Conservation (phyloP, 2,113 vertebrate species). For the Etheostoma spectabile region DNA sequence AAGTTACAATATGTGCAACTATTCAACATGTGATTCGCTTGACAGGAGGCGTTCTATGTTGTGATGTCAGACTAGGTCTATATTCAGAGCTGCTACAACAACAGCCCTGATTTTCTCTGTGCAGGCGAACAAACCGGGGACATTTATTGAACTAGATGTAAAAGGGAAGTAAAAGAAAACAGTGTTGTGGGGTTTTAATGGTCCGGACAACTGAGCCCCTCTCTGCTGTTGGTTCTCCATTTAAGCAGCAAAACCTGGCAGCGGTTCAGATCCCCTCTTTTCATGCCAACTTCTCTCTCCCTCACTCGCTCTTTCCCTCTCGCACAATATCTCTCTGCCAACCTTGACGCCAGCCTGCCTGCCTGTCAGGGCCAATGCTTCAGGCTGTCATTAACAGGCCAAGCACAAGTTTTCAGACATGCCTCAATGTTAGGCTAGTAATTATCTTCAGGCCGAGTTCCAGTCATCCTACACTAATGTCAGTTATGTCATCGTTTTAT, state of each 20-base stretch:
- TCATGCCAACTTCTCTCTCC: slow-evolving; percentile 59
- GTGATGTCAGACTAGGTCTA: slow-evolving; percentile 52
- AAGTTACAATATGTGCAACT: neutral
- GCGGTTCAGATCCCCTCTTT: slow-evolving; percentile 47
- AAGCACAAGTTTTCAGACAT: slow-evolving; percentile 32
- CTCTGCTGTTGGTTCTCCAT: slow-evolving; percentile 55
- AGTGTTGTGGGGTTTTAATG: slow-evolving; percentile 47
- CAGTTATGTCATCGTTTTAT: slow-evolving; percentile 17
- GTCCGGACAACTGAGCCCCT: slow-evolving; percentile 36
- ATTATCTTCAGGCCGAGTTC: slow-evolving; percentile 26
- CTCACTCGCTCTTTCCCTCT: slow-evolving; percentile 24
- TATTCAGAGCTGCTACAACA: slow-evolving; percentile 42
- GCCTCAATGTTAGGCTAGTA: slow-evolving; percentile 42
- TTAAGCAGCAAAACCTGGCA: slow-evolving; percentile 59
- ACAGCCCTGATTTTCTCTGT: slow-evolving; percentile 34
- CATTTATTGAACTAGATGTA: slow-evolving; percentile 66
- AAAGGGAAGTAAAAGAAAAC: slow-evolving; percentile 65
- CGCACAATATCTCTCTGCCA: slow-evolving; percentile 48
- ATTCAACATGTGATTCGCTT: neutral
- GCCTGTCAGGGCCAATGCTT: slow-evolving; percentile 49
- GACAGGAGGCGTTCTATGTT: neutral
- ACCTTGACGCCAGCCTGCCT: slow-evolving; percentile 59
- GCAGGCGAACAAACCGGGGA: slow-evolving; percentile 37
- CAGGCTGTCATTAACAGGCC: slow-evolving; percentile 45
- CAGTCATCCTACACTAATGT: neutral